Conservation (phyloP, 35 echinoderm and acorn worm genomes). For the Patiria miniata region DNA sequence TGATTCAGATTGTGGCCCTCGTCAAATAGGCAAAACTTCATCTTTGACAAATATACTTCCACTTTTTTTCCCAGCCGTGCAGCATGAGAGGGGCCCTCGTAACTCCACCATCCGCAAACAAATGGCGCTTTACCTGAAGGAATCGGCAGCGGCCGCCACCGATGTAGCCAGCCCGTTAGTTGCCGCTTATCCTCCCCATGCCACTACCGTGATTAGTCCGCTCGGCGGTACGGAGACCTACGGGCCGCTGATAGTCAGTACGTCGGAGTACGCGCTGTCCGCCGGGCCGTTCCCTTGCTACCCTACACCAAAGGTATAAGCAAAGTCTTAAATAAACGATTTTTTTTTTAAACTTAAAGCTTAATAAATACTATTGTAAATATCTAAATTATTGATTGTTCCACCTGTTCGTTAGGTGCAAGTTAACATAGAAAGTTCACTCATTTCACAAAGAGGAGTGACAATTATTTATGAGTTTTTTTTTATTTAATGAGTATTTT, state of each 20-base stretch:
- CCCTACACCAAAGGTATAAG: conserved; percentile 37
- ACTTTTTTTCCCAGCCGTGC: conserved; percentile 75
- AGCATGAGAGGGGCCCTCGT: conserved; percentile 95
- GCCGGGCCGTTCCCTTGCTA: conserved; percentile 35
- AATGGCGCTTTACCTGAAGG: conserved; percentile 97
- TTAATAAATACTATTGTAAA: no score
- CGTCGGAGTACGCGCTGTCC: not conserved
- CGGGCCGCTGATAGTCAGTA: not conserved
- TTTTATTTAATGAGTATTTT: no score
- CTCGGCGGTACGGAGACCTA: conserved; percentile 10
- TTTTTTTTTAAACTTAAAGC: no score
- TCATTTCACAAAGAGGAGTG: not conserved
- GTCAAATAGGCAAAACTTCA: no score
- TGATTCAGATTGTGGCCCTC: no score
- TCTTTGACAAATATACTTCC: no score
- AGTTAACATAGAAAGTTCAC: not conserved
- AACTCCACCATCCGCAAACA: conserved; percentile 99
- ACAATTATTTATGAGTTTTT: no score
- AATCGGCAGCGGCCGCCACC: conserved; percentile 65
- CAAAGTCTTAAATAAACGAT: no score
- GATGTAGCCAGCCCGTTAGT: conserved; percentile 55
- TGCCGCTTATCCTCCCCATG: conserved; percentile 53
- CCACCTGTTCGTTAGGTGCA: not conserved
- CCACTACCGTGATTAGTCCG: conserved; percentile 26
- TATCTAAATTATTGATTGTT: no score